A percentile compares a stretch with the other conserved stretches of the same genome.
Evolutionary conservation across 2,888 invertebrate genomes (phyloP).

Genomic region (Crematogaster levior): DNA sequence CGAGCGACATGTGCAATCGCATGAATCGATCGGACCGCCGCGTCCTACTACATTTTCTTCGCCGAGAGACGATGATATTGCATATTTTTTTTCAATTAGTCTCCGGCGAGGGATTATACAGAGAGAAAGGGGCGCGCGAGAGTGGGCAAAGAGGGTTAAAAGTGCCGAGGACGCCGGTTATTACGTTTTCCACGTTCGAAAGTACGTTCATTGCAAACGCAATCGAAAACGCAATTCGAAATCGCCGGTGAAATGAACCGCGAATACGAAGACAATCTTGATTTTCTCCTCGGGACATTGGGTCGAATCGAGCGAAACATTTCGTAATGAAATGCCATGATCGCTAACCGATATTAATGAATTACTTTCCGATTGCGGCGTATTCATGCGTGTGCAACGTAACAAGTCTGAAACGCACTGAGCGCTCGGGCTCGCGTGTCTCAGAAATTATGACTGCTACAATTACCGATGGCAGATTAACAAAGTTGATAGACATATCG

Average conservation of each 20-base stretch:
- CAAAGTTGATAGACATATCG: constrained; percentile 28
- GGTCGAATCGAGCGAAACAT: not conserved
- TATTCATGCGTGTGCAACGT: not conserved
- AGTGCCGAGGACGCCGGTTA: constrained; percentile 41
- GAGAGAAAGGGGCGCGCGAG: constrained; percentile 4
- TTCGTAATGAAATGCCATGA: constrained; percentile 12
- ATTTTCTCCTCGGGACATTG: constrained; percentile 1
- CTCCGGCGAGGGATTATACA: constrained; percentile 39
- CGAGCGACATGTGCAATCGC: constrained; percentile 18
- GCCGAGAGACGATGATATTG: constrained; percentile 49
- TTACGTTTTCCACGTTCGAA: constrained; percentile 57
- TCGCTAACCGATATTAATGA: constrained; percentile 53
- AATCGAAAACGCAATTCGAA: constrained; percentile 57
- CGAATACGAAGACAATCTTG: not conserved
- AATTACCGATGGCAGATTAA: constrained; percentile 45
- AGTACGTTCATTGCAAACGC: constrained; percentile 53
- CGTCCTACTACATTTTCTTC: constrained; percentile 20
- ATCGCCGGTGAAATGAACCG: constrained; percentile 52
- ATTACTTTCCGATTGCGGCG: constrained; percentile 2
- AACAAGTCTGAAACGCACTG: not conserved
- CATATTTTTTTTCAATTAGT: constrained; percentile 66
- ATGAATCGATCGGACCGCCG: constrained; percentile 19
- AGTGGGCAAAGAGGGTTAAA: not conserved
- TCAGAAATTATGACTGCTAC: constrained; percentile 17
- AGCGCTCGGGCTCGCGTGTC: constrained; percentile 4